These are phyloP conservation scores for Phengaris alcon DNA, from an alignment of 2,888 invertebrate genomes.

Conservation along the genomic window DNA sequence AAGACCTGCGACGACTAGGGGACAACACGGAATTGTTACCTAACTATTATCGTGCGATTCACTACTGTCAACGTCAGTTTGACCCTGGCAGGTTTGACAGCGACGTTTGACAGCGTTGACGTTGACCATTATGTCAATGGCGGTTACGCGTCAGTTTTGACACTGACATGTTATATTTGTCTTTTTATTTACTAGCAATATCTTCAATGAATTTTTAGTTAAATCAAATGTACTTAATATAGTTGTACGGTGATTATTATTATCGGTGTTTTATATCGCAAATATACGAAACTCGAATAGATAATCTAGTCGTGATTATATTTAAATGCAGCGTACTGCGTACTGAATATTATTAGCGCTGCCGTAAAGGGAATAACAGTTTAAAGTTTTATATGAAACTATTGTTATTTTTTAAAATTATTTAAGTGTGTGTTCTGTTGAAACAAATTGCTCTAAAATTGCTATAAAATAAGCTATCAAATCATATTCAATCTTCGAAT, in stretches of 20 bases:
- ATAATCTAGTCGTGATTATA: constrained; percentile 7
- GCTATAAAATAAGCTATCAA: neutral
- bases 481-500: neutral
- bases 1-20: constrained; percentile 82
- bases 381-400: neutral
- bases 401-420: neutral
- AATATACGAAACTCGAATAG: neutral
- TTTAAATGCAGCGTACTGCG: neutral
- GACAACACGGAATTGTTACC: constrained; percentile 30
- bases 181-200: neutral
- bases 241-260: constrained; percentile 7
- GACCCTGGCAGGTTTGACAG: neutral
- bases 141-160: neutral
- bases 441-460: neutral
- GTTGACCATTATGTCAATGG: neutral
- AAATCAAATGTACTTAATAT: constrained; percentile 14
- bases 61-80: neutral
- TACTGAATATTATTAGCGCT: neutral
- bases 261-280: neutral
- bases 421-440: neutral
- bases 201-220: neutral
- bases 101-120: neutral
- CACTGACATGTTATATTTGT: neutral
- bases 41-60: constrained; percentile 22
- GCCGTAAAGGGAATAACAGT: neutral